Conservation (phyloP, 2,797 vertebrate species). For the Taeniopygia guttata region DNA sequence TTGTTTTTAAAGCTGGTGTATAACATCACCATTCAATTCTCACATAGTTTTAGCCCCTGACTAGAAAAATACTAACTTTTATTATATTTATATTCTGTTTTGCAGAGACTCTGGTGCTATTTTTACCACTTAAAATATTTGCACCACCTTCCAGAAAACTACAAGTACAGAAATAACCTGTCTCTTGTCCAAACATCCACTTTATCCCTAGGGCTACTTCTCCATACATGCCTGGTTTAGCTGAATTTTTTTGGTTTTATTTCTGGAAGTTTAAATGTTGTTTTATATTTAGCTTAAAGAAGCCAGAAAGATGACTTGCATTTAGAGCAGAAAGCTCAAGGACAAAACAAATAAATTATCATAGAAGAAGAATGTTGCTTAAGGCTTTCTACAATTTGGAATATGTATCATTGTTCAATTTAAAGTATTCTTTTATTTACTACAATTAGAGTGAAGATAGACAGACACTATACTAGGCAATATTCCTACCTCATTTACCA, state of each 20-base stretch:
- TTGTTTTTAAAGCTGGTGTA: background rate
- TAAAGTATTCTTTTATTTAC: background rate
- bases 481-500: background rate
- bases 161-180: background rate
- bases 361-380: background rate
- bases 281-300: conserved; percentile 5
- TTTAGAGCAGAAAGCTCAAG: background rate
- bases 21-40: background rate
- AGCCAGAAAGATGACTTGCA: background rate
- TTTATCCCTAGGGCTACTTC: background rate
- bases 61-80: background rate
- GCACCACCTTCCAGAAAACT: background rate
- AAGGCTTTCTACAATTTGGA: background rate
- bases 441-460: background rate
- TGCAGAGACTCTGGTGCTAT: background rate
- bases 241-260: background rate
- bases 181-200: background rate
- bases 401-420: accelerated
- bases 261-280: background rate
- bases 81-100: background rate
- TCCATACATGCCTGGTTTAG: background rate
- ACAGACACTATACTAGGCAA: background rate
- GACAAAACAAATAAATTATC: background rate
- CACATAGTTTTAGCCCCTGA: background rate
- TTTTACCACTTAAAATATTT: background rate